phyloP scores from a whole-genome alignment of 2,797 vertebrate species.

The Lacerta agilis region DNA sequence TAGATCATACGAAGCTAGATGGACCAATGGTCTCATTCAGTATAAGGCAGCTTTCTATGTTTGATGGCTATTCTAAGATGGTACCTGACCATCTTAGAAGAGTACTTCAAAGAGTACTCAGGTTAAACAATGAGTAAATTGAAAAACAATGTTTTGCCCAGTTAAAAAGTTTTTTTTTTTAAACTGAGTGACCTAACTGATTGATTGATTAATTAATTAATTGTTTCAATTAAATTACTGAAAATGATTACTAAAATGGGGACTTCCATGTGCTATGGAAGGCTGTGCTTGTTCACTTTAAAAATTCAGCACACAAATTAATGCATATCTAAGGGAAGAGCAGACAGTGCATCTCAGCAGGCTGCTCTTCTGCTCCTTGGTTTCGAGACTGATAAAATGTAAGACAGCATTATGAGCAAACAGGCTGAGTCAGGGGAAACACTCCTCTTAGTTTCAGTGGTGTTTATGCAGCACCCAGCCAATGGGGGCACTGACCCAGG shows the following conservation, averaged over 20 bases:
- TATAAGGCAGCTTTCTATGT: background rate
- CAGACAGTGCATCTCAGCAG: constrained; percentile 23
- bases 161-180: background rate
- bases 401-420: background rate
- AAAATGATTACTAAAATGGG: constrained; percentile 27
- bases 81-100: background rate
- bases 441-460: background rate
- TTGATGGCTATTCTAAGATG: background rate
- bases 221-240: background rate
- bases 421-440: background rate
- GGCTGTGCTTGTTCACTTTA: constrained; percentile 15
- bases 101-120: too few relatives aligned
- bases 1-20: background rate
- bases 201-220: background rate
- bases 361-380: background rate
- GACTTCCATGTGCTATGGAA: background rate
- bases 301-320: background rate
- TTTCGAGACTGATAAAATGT: background rate
- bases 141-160: background rate
- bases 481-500: constrained; percentile 17
- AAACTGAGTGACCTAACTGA: too few relatives aligned
- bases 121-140: background rate
- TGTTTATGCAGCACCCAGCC: constrained; percentile 24
- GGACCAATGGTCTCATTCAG: background rate
- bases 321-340: background rate